Evolutionary conservation across 2,888 invertebrate species (phyloP).

Genomic region (Cheilosia urbana): DNA sequence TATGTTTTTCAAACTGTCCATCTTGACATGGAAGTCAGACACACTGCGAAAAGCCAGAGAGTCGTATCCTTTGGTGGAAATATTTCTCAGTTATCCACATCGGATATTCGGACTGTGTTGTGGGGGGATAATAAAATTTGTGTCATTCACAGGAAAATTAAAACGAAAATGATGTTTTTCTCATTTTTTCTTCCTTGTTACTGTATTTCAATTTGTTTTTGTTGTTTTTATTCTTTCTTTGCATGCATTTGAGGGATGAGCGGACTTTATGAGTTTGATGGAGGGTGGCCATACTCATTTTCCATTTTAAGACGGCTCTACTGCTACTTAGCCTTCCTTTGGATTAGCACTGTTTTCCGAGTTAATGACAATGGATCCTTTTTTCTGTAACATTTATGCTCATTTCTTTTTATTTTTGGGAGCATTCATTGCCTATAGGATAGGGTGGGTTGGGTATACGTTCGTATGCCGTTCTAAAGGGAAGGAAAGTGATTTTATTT

Average conservation of each 20-base stretch:
- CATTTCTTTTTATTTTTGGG: conserved; percentile 39
- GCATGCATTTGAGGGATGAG: conserved; percentile 40
- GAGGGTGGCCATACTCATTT: conserved; percentile 64
- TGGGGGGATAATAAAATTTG: conserved; percentile 60
- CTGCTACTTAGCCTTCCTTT: conserved; percentile 59
- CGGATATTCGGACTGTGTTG: conserved; percentile 32
- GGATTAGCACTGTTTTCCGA: conserved; percentile 68
- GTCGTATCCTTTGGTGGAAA: not conserved
- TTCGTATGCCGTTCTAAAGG: conserved; percentile 26
- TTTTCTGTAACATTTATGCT: conserved; percentile 55
- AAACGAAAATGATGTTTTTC: conserved; percentile 72
- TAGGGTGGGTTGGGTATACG: conserved; percentile 29
- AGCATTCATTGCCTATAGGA: conserved; percentile 38
- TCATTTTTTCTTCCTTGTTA: conserved; percentile 52
- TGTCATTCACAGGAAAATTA: conserved; percentile 74
- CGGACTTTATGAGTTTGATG: conserved; percentile 68
- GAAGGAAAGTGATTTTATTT: conserved; percentile 11
- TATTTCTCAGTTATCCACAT: conserved; percentile 18
- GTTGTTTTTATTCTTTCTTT: not conserved
- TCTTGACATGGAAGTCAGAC: conserved; percentile 16
- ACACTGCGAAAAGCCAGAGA: conserved; percentile 40
- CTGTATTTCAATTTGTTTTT: conserved; percentile 30
- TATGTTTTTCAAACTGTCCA: conserved; percentile 32
- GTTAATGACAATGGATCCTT: conserved; percentile 73
- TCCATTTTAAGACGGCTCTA: conserved; percentile 36